Conservation (phyloP, 2,888 invertebrate species). For the Drosophila antonietae region DNA sequence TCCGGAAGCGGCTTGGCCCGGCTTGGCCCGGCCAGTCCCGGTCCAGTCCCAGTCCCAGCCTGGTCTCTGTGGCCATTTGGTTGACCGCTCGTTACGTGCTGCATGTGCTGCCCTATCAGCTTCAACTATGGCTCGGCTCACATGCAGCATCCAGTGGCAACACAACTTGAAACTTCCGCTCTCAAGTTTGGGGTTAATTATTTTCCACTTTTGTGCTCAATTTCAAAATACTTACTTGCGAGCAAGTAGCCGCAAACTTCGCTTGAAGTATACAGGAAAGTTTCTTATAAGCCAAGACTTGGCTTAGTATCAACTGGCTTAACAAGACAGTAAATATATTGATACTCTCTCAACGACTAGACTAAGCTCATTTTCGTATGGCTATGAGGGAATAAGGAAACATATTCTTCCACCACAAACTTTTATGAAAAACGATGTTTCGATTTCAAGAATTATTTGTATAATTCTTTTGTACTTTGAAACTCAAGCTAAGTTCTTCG, state of each 20-base stretch:
- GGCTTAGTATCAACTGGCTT: neutral
- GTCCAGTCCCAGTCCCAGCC: neutral
- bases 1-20: slow-evolving; percentile 35
- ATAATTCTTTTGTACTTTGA: no score
- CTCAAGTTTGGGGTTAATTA: slow-evolving; percentile 77
- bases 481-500: neutral
- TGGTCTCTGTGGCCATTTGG: slow-evolving; percentile 31
- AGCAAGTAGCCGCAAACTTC: slow-evolving; percentile 33
- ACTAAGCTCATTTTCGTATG: no score
- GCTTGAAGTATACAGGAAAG: slow-evolving; percentile 36
- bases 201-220: slow-evolving; percentile 77
- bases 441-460: no score
- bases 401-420: no score
- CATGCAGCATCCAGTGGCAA: slow-evolving; percentile 45
- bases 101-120: slow-evolving; percentile 66
- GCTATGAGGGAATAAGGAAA: no score
- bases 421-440: no score
- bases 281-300: slow-evolving; percentile 35
- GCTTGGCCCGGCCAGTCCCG: neutral
- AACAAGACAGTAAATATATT: neutral
- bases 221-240: slow-evolving; percentile 44
- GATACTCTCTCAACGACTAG: no score
- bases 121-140: slow-evolving; percentile 21
- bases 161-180: slow-evolving; percentile 71
- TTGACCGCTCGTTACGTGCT: slow-evolving; percentile 80